Conservation (phyloP, 2,113 vertebrate genomes). For the Tragulus kanchil region DNA sequence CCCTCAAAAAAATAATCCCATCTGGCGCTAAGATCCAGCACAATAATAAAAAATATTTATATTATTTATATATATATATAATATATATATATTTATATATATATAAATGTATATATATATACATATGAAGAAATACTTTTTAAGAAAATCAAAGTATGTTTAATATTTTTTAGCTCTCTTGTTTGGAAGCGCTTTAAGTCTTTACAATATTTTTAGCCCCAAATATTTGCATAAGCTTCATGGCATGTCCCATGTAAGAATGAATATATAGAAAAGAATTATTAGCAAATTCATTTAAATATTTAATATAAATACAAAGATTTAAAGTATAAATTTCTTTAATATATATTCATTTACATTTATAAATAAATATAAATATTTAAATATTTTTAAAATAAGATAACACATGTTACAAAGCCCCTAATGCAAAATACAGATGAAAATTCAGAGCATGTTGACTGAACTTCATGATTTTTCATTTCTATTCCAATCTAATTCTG, state of each 20-base stretch:
- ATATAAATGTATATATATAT: too few relatives aligned
- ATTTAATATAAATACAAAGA: background rate
- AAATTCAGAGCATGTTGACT: conserved; percentile 27
- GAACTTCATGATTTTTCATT: background rate
- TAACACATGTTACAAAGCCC: background rate
- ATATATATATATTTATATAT: too few relatives aligned
- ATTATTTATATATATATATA: too few relatives aligned
- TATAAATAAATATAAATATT: background rate
- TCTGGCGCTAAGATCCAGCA: too few relatives aligned
- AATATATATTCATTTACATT: too few relatives aligned
- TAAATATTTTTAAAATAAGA: background rate
- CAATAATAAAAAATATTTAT: too few relatives aligned
- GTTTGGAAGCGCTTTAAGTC: background rate
- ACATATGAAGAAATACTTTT: background rate
- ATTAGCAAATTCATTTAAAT: conserved; percentile 10
- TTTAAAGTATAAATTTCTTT: background rate
- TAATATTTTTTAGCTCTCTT: conserved; percentile 43
- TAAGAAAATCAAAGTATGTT: background rate
- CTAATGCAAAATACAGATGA: background rate
- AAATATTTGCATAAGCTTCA: conserved; percentile 30
- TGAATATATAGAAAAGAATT: background rate
- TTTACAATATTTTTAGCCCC: conserved; percentile 3
- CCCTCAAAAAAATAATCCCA: too few relatives aligned
- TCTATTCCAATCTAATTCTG: too few relatives aligned
- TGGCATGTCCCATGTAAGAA: background rate